phyloP scores from a whole-genome alignment of 1,140 invertebrate species.

The Drosophila ogumai region DNA sequence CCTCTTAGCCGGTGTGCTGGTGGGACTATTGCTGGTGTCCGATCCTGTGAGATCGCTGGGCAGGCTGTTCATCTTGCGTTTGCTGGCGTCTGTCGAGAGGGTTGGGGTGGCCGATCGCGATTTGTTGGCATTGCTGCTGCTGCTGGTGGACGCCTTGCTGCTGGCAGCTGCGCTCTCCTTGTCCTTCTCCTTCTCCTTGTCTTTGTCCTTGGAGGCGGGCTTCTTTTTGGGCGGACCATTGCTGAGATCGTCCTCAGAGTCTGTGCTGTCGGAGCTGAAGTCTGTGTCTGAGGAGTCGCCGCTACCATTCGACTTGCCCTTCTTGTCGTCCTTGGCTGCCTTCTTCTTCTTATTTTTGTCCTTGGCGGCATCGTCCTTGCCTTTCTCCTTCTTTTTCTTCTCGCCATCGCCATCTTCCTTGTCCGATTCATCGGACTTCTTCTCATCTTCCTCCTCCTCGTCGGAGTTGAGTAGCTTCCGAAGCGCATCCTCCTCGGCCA shows the following conservation, averaged over 20 bases:
- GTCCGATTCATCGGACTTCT: slow-evolving; percentile 88
- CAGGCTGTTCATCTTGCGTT: slow-evolving; percentile 85
- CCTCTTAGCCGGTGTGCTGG: slow-evolving; percentile 87
- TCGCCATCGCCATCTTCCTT: slow-evolving; percentile 86
- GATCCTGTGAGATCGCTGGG: slow-evolving; percentile 86
- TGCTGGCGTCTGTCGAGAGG: slow-evolving; percentile 71
- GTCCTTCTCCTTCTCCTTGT: slow-evolving; percentile 62
- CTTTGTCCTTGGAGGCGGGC: slow-evolving; percentile 53
- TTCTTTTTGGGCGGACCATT: slow-evolving; percentile 85
- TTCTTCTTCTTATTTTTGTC: slow-evolving; percentile 88
- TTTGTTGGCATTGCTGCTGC: slow-evolving; percentile 85
- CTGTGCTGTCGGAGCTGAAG: slow-evolving; percentile 91
- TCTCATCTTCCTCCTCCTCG: slow-evolving; percentile 93
- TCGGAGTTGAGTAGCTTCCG: slow-evolving; percentile 94
- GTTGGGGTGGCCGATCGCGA: slow-evolving; percentile 89
- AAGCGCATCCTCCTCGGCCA: slow-evolving; percentile 95
- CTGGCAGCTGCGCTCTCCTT: slow-evolving; percentile 67
- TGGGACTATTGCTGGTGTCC: slow-evolving; percentile 84
- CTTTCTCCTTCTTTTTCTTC: slow-evolving; percentile 88
- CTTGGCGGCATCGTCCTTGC: slow-evolving; percentile 87
- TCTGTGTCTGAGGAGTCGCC: slow-evolving; percentile 88
- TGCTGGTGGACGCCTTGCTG: slow-evolving; percentile 56
- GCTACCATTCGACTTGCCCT: slow-evolving; percentile 82
- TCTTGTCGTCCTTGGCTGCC: slow-evolving; percentile 88
- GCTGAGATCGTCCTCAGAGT: slow-evolving; percentile 86